These are phyloP conservation scores for Dryobota labecula DNA, from an alignment of 2,888 invertebrate genomes.

Conservation along the genomic window DNA sequence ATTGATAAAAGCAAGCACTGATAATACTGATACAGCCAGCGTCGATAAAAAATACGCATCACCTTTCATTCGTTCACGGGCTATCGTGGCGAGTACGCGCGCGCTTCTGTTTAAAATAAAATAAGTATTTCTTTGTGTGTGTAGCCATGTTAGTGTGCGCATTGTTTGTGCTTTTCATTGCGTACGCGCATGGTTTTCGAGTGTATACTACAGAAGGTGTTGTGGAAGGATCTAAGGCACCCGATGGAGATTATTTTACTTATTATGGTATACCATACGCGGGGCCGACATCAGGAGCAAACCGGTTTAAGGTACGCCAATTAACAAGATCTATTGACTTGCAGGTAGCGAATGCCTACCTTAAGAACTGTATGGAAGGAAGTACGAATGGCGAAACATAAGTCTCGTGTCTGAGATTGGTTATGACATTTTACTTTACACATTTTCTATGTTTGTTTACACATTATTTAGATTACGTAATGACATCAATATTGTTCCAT, in stretches of 20 bases:
- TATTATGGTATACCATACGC: slow-evolving; percentile 85
- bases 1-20: slow-evolving; percentile 43
- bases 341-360: background rate
- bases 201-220: slow-evolving; percentile 80
- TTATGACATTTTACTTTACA: background rate
- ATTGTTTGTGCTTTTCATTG: slow-evolving; percentile 62
- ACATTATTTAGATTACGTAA: background rate
- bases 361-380: background rate
- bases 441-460: slow-evolving; percentile 26
- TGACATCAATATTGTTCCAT: background rate
- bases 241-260: slow-evolving; percentile 74
- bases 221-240: slow-evolving; percentile 73
- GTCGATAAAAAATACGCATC: slow-evolving; percentile 27
- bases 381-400: background rate
- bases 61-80: slow-evolving; percentile 45
- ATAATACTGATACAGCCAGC: slow-evolving; percentile 31
- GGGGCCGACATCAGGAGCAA: slow-evolving; percentile 72
- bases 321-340: slow-evolving; percentile 8
- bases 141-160: slow-evolving; percentile 63
- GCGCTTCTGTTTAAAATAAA: slow-evolving; percentile 10
- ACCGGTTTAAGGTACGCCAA: slow-evolving; percentile 78
- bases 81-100: slow-evolving; percentile 19
- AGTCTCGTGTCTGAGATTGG: background rate
- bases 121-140: slow-evolving; percentile 6
- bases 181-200: slow-evolving; percentile 65